These are phyloP conservation scores for Lasiurus borealis DNA, from an alignment of 2,113 vertebrate species.

Conservation along the genomic window DNA sequence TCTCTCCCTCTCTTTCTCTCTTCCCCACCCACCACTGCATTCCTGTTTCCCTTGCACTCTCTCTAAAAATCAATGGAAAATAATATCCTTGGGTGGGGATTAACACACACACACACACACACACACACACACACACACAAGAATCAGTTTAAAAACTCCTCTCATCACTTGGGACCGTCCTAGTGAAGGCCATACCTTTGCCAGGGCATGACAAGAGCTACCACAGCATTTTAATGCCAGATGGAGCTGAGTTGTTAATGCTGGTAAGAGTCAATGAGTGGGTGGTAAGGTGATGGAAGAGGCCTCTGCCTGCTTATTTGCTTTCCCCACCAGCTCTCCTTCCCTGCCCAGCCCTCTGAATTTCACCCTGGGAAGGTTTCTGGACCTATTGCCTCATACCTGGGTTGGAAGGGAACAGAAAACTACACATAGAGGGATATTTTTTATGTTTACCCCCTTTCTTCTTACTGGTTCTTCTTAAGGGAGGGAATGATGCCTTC, in stretches of 20 bases:
- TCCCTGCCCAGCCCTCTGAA: neutral
- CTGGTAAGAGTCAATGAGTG: constrained; percentile 66
- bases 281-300: neutral
- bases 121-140: neutral
- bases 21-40: no score
- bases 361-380: neutral
- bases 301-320: constrained; percentile 7
- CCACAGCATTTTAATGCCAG: constrained; percentile 67
- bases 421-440: neutral
- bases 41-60: no score
- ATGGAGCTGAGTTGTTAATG: constrained; percentile 67
- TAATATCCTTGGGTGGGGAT: no score
- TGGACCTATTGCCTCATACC: neutral
- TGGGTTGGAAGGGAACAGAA: neutral
- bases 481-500: constrained; percentile 4
- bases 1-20: no score
- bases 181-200: constrained; percentile 72
- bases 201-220: constrained; percentile 18
- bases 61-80: no score
- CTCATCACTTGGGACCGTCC: constrained; percentile 50
- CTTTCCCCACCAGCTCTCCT: neutral
- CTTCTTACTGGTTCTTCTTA: neutral
- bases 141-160: constrained; percentile 60
- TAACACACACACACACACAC: no score
- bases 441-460: constrained; percentile 20